Percentiles rank a stretch among this genome's conserved stretches.
phyloP scores from a whole-genome alignment of 1,140 invertebrate genomes.

The Scaptomyza pallida region DNA sequence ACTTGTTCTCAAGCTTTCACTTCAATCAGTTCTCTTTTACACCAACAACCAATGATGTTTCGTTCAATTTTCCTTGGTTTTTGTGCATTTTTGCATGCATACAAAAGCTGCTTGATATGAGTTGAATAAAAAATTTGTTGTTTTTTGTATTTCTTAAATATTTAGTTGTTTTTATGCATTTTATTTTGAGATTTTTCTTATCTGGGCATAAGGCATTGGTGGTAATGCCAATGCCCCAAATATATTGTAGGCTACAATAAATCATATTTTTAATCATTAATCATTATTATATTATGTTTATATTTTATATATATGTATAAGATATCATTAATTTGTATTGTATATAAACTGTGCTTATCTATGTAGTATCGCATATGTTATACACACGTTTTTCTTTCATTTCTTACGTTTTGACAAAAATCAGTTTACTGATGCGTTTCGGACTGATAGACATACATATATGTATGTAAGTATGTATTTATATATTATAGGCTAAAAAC shows the following conservation, averaged over 20 bases:
- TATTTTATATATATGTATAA: slow-evolving; percentile 17
- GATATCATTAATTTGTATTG: slow-evolving; percentile 20
- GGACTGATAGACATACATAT: neutral
- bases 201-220: slow-evolving; percentile 10
- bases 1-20: no score
- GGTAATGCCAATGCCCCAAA: slow-evolving; percentile 23
- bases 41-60: no score
- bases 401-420: slow-evolving; percentile 2
- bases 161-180: slow-evolving; percentile 14
- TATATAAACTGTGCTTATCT: slow-evolving; percentile 18
- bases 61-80: no score
- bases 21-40: no score
- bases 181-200: slow-evolving; percentile 37
- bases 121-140: neutral
- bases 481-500: neutral
- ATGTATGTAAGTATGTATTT: no score
- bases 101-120: no score
- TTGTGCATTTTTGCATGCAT: no score
- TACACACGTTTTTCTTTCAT: no score
- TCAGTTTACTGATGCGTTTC: slow-evolving; percentile 3
- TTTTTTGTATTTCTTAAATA: neutral
- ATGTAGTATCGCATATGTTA: slow-evolving; percentile 9
- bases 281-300: slow-evolving; percentile 1
- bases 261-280: neutral
- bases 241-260: slow-evolving; percentile 35